Conservation (phyloP, 2,113 vertebrate species). For the Illadopsis cleaveri region DNA sequence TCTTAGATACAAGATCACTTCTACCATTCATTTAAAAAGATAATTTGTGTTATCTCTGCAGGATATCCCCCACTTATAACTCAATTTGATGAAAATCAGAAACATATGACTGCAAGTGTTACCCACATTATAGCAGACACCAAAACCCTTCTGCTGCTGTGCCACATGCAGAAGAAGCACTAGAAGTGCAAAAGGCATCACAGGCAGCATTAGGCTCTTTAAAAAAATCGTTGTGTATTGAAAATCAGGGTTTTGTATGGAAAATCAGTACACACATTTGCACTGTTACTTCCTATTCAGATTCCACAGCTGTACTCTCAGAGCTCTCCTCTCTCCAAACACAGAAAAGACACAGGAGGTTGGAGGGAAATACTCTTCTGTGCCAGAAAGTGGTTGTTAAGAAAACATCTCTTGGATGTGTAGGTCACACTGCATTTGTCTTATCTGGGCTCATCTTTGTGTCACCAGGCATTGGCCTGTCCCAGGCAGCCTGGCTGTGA, state of each 20-base stretch:
- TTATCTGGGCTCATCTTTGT: neutral
- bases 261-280: neutral
- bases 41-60: neutral
- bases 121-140: neutral
- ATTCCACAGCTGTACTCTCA: neutral
- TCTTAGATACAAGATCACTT: neutral
- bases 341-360: neutral
- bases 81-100: neutral
- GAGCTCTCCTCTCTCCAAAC: neutral
- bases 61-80: neutral
- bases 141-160: neutral
- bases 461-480: neutral
- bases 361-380: neutral
- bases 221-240: neutral
- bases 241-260: neutral
- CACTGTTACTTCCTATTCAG: neutral
- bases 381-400: neutral
- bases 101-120: neutral
- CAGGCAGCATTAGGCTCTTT: neutral
- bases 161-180: neutral
- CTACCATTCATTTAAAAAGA: neutral
- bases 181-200: neutral
- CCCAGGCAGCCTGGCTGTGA: neutral
- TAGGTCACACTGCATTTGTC: neutral
- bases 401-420: fast-evolving